These are phyloP conservation scores for Parotocinclus haroldoi DNA, from an alignment of 2,797 vertebrate species.

Conservation along the genomic window DNA sequence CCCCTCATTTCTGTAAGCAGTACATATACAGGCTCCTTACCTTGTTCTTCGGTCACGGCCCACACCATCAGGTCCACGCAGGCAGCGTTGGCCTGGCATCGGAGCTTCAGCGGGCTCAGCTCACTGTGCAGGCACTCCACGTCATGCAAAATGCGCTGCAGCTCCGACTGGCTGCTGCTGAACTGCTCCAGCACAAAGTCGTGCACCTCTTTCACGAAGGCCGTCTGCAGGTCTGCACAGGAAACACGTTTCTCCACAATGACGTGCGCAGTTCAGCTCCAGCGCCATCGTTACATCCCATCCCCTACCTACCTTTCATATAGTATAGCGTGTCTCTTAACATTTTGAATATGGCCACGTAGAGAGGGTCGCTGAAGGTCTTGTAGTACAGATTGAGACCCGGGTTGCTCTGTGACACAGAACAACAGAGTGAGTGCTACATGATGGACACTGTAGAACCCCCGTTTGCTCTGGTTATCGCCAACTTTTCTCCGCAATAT, in stretches of 20 bases:
- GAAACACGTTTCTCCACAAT: background rate
- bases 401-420: conserved; percentile 71
- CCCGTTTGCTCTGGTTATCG: no score
- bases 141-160: conserved; percentile 95
- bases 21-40: no score
- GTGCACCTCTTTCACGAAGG: conserved; percentile 93
- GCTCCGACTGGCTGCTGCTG: conserved; percentile 91
- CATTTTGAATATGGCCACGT: conserved; percentile 96
- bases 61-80: conserved; percentile 99
- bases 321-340: conserved; percentile 91
- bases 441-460: no score
- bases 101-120: conserved; percentile 88
- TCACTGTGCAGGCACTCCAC: conserved; percentile 89
- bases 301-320: conserved; percentile 90
- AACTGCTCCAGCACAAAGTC: conserved; percentile 98
- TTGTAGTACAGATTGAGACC: conserved; percentile 82
- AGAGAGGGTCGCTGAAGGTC: conserved; percentile 90
- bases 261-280: no score
- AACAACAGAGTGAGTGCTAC: no score
- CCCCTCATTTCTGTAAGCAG: no score
- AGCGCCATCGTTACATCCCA: no score
- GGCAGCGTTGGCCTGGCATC: conserved; percentile 96
- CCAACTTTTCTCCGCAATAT: no score
- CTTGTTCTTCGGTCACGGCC: conserved; percentile 97
- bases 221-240: conserved; percentile 82